Percentiles rank a stretch among this genome's conserved stretches.
Conservation (phyloP, 92 coral and sea anemone genomes). For the Anthopleura xanthogrammica region DNA sequence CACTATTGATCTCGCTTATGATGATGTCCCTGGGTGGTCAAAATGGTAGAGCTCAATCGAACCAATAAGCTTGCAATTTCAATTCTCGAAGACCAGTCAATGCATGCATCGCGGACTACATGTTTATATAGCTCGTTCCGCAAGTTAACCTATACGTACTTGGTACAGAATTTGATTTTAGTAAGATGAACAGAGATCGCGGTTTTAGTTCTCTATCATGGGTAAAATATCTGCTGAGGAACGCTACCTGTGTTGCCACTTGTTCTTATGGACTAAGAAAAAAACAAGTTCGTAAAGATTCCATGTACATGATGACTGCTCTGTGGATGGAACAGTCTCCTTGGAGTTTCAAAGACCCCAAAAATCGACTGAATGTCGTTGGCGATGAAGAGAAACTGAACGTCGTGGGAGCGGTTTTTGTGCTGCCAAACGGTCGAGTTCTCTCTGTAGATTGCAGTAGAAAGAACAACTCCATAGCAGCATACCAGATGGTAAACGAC, state of each 20-base stretch:
- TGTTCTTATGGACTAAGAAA: neutral
- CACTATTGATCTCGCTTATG: too few relatives aligned
- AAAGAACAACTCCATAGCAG: neutral
- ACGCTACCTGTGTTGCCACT: neutral
- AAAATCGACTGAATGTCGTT: neutral
- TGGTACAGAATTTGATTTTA: too few relatives aligned
- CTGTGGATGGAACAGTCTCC: conserved; percentile 30
- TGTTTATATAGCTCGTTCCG: too few relatives aligned
- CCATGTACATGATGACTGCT: conserved; percentile 23
- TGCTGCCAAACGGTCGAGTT: conserved; percentile 36
- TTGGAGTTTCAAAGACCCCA: neutral
- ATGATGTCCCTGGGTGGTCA: too few relatives aligned
- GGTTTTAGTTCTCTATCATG: neutral
- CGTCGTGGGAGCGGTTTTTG: conserved; percentile 49
- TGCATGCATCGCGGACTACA: too few relatives aligned
- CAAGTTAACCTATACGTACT: too few relatives aligned
- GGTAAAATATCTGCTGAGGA: neutral
- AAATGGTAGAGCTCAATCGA: too few relatives aligned
- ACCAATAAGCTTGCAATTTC: too few relatives aligned
- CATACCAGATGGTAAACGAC: neutral
- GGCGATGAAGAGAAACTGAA: neutral
- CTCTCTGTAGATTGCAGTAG: conserved; percentile 43
- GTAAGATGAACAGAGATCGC: neutral
- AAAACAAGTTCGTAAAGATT: neutral
- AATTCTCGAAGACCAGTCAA: too few relatives aligned